A percentile compares a stretch with the other conserved stretches of the same genome.
Evolutionary conservation across 2,888 invertebrate species (phyloP).

Genomic region (Tuberolachnus salignus): DNA sequence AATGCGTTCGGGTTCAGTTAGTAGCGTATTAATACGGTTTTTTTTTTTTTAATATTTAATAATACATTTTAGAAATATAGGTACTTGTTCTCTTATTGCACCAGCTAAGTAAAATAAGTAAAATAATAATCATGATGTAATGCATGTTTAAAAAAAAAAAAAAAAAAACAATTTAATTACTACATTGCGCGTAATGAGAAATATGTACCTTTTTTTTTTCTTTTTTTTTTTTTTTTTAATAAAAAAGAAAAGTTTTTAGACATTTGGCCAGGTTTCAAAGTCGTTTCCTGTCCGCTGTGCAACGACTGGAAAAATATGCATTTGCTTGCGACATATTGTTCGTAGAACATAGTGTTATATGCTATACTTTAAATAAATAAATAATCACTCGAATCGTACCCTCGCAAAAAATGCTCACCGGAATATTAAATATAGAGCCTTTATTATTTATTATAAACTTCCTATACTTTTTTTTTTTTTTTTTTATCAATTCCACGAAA

Average conservation of each 20-base stretch:
- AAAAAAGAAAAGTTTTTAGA: conserved; percentile 32
- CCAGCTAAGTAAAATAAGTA: too few species aligned
- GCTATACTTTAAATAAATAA: conserved; percentile 44
- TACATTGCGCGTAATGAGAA: not conserved
- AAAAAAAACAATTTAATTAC: not conserved
- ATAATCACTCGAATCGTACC: conserved; percentile 25
- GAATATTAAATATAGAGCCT: too few species aligned
- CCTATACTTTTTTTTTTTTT: too few species aligned
- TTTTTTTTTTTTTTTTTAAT: too few species aligned
- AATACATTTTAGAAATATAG: too few species aligned
- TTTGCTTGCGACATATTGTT: conserved; percentile 40
- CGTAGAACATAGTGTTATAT: not conserved
- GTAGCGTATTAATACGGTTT: too few species aligned
- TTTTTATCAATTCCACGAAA: too few species aligned
- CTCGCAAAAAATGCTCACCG: not conserved
- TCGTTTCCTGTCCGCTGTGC: conserved; percentile 35
- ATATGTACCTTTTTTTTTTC: conserved; percentile 9
- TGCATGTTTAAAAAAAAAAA: not conserved
- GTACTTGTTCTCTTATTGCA: too few species aligned
- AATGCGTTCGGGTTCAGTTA: too few species aligned
- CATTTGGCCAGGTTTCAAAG: conserved; percentile 37
- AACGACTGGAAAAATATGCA: conserved; percentile 47
- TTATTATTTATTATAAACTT: too few species aligned
- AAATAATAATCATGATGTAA: not conserved
- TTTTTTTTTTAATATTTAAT: too few species aligned